Evolutionary conservation across 2,113 vertebrate species (phyloP), one percentile per base, ranked within the genome.

Genomic region (Pangasianodon gigas): DNA sequence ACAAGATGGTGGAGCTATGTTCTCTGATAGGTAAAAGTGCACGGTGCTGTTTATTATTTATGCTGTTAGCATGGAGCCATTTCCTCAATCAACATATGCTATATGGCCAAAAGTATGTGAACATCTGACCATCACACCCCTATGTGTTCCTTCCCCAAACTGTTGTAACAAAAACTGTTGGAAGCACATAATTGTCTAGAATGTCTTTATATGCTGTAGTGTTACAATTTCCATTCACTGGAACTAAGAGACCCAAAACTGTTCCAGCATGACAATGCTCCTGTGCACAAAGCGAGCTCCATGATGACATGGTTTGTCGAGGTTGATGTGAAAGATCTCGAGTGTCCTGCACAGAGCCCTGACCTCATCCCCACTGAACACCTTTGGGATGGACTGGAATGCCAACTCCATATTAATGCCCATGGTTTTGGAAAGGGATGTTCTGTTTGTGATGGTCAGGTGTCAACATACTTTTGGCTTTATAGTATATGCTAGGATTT

Each of bases 1-100:
- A 26, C n/a, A 41, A 2, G 6, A 41, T 54, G 51, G n/a, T 84
- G 81, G 81, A 84, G 54, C 11, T 26, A 26, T 60, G 52, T 58
- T 83, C 54, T 58, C 32, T n/a, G 21, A n/a, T 46, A 58, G 19
- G 24, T 10, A 54, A 84, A 58, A 58, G 56, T 58, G 54, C 82
- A 60, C 21, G 82, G 82, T 60, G 54, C 37, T 84, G 37, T 84
- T 84, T 44, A 60, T 44, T 84, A 62, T 84, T 84, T 84, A 84
- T 62, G 37, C 56, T 84, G 37, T 84, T 26, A 84, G 4, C 37
- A 46, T 7, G 82, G 58, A 84, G 21, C 56, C 37, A 37, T 62
- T 62, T 84, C 56, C 62, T 46, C 11, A 58, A 16, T 83, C n/a
- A 3, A 5, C 4, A 24, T 29, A 62, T 62, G 18, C 54, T 41